These are phyloP conservation scores for Zygaena filipendulae DNA, from an alignment of 2,888 invertebrate genomes.

Conservation along the genomic window DNA sequence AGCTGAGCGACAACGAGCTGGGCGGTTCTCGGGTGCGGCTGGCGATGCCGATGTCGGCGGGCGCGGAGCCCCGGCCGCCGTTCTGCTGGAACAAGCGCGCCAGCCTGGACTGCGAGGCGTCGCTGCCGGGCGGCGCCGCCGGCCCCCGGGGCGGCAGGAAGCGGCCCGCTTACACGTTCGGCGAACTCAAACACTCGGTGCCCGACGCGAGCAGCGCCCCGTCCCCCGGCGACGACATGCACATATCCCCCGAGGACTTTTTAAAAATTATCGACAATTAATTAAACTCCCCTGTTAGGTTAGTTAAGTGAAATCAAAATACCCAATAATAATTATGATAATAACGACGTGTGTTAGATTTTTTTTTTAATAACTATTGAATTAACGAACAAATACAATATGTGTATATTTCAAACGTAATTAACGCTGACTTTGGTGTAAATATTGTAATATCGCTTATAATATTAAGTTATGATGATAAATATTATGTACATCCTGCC, in stretches of 20 bases:
- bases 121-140: slow-evolving; percentile 20
- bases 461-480: slow-evolving; percentile 41
- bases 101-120: slow-evolving; percentile 37
- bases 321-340: too few species aligned
- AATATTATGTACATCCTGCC: slow-evolving; percentile 37
- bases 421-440: slow-evolving; percentile 48
- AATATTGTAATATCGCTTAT: slow-evolving; percentile 65
- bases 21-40: slow-evolving; percentile 39
- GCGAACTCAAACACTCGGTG: slow-evolving; percentile 54
- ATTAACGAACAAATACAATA: slow-evolving; percentile 31
- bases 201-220: slow-evolving; percentile 34
- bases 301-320: too few species aligned
- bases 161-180: slow-evolving; percentile 48
- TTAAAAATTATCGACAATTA: slow-evolving; percentile 50
- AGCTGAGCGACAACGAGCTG: slow-evolving; percentile 53
- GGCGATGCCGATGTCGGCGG: slow-evolving; percentile 62
- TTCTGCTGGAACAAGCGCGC: slow-evolving; percentile 47
- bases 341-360: slow-evolving; percentile 2
- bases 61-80: slow-evolving; percentile 46
- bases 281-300: slow-evolving; percentile 19
- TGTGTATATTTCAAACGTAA: slow-evolving; percentile 44
- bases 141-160: slow-evolving; percentile 21
- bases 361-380: slow-evolving; percentile 26
- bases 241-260: slow-evolving; percentile 48
- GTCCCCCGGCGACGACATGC: slow-evolving; percentile 29